phyloP scores from a whole-genome alignment of 2,888 invertebrate species.

The Eurytoma adleriae region DNA sequence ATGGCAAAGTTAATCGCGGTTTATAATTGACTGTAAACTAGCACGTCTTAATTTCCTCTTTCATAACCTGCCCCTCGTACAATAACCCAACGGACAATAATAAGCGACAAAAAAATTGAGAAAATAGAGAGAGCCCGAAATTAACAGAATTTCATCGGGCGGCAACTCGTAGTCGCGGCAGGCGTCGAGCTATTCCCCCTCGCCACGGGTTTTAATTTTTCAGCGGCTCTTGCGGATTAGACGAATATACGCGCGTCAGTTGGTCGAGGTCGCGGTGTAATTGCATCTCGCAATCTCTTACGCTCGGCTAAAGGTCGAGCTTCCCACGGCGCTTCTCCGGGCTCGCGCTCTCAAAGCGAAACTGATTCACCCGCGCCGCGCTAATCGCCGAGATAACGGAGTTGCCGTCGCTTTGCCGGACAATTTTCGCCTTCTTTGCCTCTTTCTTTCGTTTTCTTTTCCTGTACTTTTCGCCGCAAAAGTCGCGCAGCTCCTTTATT shows the following conservation, averaged over 20 bases:
- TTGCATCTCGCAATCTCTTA: slow-evolving; percentile 42
- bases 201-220: not conserved
- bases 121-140: no score
- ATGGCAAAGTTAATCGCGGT: no score
- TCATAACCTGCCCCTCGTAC: no score
- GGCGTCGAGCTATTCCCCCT: not conserved
- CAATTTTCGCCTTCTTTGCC: not conserved
- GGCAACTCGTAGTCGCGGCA: no score
- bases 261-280: slow-evolving; percentile 19
- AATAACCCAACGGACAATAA: no score
- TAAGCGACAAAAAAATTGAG: no score
- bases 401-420: not conserved
- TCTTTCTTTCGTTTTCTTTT: no score
- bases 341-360: slow-evolving; percentile 22
- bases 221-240: not conserved
- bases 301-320: slow-evolving; percentile 22
- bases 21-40: no score
- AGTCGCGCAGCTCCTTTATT: no score
- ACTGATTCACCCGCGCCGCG: slow-evolving; percentile 32
- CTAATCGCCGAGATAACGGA: slow-evolving; percentile 25
- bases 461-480: no score
- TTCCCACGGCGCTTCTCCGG: not conserved
- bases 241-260: slow-evolving; percentile 4
- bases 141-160: no score
- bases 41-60: no score